Base-by-base conservation (phyloP, 1,140 invertebrate genomes). In the Halictus rubicundus region DNA sequence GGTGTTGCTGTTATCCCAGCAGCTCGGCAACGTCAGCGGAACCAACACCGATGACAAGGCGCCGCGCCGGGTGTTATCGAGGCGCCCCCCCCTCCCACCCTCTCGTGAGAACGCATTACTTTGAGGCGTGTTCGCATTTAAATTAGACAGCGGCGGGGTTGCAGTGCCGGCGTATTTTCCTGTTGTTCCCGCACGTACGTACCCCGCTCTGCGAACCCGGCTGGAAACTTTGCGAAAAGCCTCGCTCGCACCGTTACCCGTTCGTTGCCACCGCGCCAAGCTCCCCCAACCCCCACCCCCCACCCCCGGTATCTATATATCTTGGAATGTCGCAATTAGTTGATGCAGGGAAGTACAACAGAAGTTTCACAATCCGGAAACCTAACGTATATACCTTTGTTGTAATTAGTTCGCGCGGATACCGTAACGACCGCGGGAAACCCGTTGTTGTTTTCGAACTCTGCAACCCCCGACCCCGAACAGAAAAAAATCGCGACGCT, bases 301-400 rank as follows among this genome's bases (percentile, higher is more conserved):
- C 42, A 42, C 42, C 42, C 39, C 7, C 39, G 1, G 39, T 66
- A 66, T 66, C 60, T 80, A 66, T 71, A 77, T 65, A 27, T 64
- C 70, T 78, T 78, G 54, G 70, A 78, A 71, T 49, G 65, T 78
- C 57, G 83, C 74, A 84, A 85, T 82, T 85, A 85, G 84, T 74
- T 74, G 79, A 81, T 65, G 74, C 39, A 54, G 49, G 70, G 57
- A 85, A 80, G 74, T 74, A 77, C 72, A 59, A 39, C 65, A 57
- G 65, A 73, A 85, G 69, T 84, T 85, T 49, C 83, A 64, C 69
- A 74, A 80, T 81, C 65, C 63, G 59, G 73, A 64, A 78, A 74
- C 63, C 76, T 68, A 85, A 85, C 65, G n/a, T 71, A 68, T 59
- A 84, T 66, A 46, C 57, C 84, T 68, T 76, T 78, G 70, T 78